phyloP scores from a whole-genome alignment of 2,113 vertebrate genomes.

The Ochotona princeps region DNA sequence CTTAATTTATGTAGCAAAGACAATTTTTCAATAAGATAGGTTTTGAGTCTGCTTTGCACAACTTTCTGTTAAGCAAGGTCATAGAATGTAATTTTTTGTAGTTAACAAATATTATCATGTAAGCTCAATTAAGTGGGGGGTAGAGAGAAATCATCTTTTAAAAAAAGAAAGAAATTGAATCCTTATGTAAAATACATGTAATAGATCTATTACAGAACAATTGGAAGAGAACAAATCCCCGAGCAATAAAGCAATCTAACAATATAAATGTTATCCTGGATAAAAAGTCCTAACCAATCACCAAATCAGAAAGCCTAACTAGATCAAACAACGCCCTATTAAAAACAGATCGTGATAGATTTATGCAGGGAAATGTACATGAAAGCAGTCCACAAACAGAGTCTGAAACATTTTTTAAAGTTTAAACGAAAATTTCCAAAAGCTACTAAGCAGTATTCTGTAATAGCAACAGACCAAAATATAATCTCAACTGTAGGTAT shows the following conservation, averaged over 20 bases:
- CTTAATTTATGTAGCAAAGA: constrained; percentile 22
- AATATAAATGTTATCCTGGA: not conserved
- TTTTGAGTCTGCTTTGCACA: constrained; percentile 1
- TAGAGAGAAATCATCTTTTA: constrained; percentile 5
- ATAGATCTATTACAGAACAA: not conserved
- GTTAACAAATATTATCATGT: constrained; percentile 20
- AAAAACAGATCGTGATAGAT: not conserved
- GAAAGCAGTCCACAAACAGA: constrained; percentile 4
- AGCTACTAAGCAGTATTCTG: constrained; percentile 23
- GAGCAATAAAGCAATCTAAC: constrained; percentile 6
- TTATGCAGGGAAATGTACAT: not conserved
- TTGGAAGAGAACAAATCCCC: constrained; percentile 29
- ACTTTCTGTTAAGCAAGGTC: not conserved
- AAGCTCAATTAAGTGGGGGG: not conserved
- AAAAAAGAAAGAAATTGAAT: not conserved
- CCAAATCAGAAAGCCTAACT: constrained; percentile 26
- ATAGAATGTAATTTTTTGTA: not conserved
- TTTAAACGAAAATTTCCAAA: not conserved
- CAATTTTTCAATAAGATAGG: constrained; percentile 22
- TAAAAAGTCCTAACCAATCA: not conserved
- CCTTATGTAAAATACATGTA: not conserved
- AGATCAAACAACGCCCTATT: not conserved
- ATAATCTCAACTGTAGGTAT: not conserved
- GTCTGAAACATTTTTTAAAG: constrained; percentile 36
- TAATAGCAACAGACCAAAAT: constrained; percentile 31